A percentile compares a stretch with the other conserved stretches of the same genome.
Conservation (phyloP, 2,113 vertebrate genomes). For the Malurus cyaneus region DNA sequence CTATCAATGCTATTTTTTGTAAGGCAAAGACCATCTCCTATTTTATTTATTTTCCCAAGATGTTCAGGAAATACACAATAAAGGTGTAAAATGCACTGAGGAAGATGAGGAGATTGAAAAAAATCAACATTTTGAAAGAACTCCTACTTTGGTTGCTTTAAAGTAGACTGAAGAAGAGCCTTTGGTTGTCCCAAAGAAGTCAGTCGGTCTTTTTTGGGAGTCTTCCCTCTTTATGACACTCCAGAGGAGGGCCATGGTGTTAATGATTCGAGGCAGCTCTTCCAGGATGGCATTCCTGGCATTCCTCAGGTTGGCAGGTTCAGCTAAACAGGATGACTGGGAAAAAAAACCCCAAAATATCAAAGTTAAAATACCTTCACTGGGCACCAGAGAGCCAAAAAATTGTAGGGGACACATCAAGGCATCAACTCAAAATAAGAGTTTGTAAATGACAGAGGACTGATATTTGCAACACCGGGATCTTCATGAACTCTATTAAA, state of each 20-base stretch:
- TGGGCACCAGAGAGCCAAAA: neutral
- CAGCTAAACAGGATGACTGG: constrained; percentile 73
- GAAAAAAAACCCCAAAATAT: neutral
- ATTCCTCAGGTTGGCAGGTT: constrained; percentile 85
- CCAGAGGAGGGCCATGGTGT: constrained; percentile 90
- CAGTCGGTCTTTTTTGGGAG: constrained; percentile 77
- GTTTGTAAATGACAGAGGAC: neutral
- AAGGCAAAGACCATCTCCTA: neutral
- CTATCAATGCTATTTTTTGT: neutral
- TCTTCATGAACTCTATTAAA: neutral
- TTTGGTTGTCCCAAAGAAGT: constrained; percentile 78
- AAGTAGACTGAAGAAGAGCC: constrained; percentile 90
- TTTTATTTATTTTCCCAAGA: neutral
- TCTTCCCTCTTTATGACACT: constrained; percentile 84
- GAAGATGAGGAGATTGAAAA: neutral
- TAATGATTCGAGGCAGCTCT: constrained; percentile 85
- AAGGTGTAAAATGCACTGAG: neutral
- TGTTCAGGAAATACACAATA: neutral
- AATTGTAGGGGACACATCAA: neutral
- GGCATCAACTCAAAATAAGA: neutral
- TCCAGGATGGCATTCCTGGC: constrained; percentile 90
- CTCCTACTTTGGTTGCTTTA: constrained; percentile 88
- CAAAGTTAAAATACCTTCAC: neutral
- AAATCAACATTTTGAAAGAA: neutral
- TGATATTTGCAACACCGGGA: neutral